Evolutionary conservation across 2,797 vertebrate genomes (phyloP).

Genomic region (Acomys russatus): DNA sequence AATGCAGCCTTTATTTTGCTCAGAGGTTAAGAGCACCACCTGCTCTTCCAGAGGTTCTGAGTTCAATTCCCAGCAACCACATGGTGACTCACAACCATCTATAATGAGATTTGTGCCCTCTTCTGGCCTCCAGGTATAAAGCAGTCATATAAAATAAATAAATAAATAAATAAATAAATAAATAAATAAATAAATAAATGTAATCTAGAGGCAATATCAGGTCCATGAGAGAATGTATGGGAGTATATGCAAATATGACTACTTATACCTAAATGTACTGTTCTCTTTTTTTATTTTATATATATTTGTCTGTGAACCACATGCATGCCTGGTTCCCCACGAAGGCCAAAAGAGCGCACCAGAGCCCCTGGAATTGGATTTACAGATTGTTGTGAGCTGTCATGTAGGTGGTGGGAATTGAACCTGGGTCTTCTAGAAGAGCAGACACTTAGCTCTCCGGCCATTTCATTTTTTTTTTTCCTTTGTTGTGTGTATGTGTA

Average conservation of each 20-base stretch:
- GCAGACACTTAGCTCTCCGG: background rate
- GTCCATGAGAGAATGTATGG: background rate
- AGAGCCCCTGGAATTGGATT: no score
- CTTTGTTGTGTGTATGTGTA: background rate
- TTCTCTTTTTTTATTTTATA: background rate
- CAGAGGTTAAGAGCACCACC: no score
- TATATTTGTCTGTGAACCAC: background rate
- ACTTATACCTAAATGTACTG: background rate
- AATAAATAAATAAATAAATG: no score
- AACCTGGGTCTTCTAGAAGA: background rate
- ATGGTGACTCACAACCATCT: no score
- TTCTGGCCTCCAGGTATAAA: no score
- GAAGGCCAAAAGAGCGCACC: background rate
- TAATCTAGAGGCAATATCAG: background rate
- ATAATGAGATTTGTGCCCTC: no score
- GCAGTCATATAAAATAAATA: no score
- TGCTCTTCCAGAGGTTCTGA: no score
- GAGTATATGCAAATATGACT: background rate
- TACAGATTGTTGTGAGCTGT: background rate
- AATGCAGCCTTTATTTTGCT: background rate
- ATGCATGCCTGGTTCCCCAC: background rate
- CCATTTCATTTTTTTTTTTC: background rate
- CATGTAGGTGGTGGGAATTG: no score
- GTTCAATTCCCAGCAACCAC: no score
- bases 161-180: no score